Base-by-base conservation (phyloP, 2,888 invertebrate genomes). In the Tillus elongatus region DNA sequence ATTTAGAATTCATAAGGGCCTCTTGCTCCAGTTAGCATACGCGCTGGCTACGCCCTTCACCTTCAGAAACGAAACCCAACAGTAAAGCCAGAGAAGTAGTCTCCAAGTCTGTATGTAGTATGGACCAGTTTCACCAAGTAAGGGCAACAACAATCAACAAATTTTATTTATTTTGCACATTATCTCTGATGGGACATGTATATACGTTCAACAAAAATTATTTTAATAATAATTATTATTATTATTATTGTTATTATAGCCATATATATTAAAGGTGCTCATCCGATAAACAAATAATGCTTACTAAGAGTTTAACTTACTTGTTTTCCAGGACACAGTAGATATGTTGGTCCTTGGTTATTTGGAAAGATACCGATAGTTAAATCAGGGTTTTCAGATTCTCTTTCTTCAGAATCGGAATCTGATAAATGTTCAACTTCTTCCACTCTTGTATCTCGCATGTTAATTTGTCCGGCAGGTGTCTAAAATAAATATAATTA, bases 291-390 rank as follows among this genome's bases (percentile, higher is more conserved):
- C n/a, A 19, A 19, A 19, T 6, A 8, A 19, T 33, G 9, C 8
- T 15, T 3, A 2, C 6, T 3, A 13, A 13, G 6, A 19, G 26
- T 13, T 10, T 9, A 9, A 36, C 40, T 38, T 46, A 60, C 60
- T 42, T 91, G 91, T 60, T 92, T 92, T 46, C 83, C 82, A 35
- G 87, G 82, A 66, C 96, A 82, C 40, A 96, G 73, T 37, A 97
- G 73, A 69, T 97, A 97, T 0, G 95, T 91, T 0, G 96, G 95
- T 13, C 92, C 91, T 66, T 84, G 83, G 64, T 90, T 90, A 43
- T 87, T 87, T 34, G 95, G 93, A 68, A 92, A 90, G 54, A 95
- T 90, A 50, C 91, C 93, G 36, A 95, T 84, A 0, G 93, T 93
- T 48, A 88, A 76, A 47, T 82, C 79, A 34, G 77, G 75, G 41